These are phyloP conservation scores for Gnathonemus echidnorhynchus DNA, from an alignment of 2,113 vertebrate species.

Conservation along the genomic window DNA sequence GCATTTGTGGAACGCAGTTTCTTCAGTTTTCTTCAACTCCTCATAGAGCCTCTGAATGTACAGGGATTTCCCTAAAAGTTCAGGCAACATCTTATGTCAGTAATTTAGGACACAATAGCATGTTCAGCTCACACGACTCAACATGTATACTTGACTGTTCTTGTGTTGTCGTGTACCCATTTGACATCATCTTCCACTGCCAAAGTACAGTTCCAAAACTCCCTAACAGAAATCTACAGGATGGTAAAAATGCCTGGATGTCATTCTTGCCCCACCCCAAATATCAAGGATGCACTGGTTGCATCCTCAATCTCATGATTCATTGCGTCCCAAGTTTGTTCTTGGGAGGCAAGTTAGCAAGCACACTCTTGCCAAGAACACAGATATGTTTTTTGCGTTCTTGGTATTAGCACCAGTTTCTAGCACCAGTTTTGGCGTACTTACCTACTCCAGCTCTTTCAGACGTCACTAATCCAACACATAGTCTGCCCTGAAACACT, in stretches of 20 bases:
- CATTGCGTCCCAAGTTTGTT: not conserved
- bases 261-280: not conserved
- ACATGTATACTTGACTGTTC: not conserved
- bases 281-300: not conserved
- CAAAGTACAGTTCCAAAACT: not conserved
- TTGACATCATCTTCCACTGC: not conserved
- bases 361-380: not conserved
- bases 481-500: conserved; percentile 67
- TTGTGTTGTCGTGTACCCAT: not conserved
- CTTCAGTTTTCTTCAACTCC: conserved; percentile 45
- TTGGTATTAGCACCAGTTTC: not conserved
- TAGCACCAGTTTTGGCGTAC: conserved; percentile 35
- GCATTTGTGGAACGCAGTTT: conserved; percentile 54
- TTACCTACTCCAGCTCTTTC: conserved; percentile 82
- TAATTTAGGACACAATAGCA: not conserved
- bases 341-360: not conserved
- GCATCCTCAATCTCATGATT: not conserved
- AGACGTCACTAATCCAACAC: conserved; percentile 79
- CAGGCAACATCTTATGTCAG: not conserved
- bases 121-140: not conserved
- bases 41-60: conserved; percentile 73
- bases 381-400: not conserved
- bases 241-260: not conserved
- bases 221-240: not conserved
- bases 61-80: conserved; percentile 80